Percentiles rank a stretch among this genome's conserved stretches.
Conservation (phyloP, 92 coral and sea anemone genomes). For the Actinernus sp. region DNA sequence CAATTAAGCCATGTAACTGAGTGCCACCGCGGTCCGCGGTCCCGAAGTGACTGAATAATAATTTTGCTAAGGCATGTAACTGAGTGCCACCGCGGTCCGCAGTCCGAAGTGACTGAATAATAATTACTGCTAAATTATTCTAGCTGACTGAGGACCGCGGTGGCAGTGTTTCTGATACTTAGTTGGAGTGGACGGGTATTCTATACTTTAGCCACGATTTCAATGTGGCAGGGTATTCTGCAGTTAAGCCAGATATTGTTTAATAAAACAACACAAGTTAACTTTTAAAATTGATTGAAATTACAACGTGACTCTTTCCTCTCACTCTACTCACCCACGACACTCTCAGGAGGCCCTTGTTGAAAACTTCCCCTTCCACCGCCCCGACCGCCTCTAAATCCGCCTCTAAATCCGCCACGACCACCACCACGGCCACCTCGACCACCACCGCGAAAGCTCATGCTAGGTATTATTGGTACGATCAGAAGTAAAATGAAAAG, state of each 20-base stretch:
- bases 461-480: neutral
- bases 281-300: too few species aligned
- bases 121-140: too few species aligned
- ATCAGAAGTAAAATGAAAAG: neutral
- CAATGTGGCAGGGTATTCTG: neutral
- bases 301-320: too few species aligned
- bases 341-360: constrained; percentile 92
- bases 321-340: constrained; percentile 60
- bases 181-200: too few species aligned
- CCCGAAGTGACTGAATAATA: too few species aligned
- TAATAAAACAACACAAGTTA: neutral
- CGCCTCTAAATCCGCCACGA: constrained; percentile 74
- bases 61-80: too few species aligned
- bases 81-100: too few species aligned
- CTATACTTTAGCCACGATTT: neutral
- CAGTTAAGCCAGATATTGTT: neutral
- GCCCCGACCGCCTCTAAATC: constrained; percentile 46
- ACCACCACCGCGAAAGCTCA: constrained; percentile 93
- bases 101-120: too few species aligned
- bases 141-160: too few species aligned
- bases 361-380: constrained; percentile 67
- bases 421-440: constrained; percentile 65
- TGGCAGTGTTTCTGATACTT: too few species aligned
- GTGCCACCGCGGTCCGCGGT: too few species aligned
- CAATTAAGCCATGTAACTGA: too few species aligned